Evolutionary conservation across 2,888 invertebrate genomes (phyloP), one percentile per base, ranked within the genome.

Genomic region (Melinaea marsaeus): DNA sequence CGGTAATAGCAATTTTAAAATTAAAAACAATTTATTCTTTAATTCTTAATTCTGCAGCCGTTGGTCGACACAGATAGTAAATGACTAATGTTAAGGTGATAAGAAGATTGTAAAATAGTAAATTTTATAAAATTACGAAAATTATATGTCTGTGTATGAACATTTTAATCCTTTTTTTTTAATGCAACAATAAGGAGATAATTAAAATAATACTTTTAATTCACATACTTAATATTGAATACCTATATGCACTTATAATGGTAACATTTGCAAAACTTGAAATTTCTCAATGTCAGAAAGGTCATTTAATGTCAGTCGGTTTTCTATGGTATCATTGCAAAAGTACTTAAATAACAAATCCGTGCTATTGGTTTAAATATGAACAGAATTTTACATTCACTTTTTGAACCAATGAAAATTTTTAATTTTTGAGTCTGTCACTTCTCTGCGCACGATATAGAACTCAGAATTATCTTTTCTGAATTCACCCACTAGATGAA

Each of bases 271-370:
- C 22, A 48, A n/a, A n/a, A 22, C 2, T 9, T 62, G 55, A 48
- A 47, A 33, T 57, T 62, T 68, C 72, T 71, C 77, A 79, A 78
- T 76, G 77, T 78, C 78, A 78, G 62, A 75, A 70, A 72, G 79
- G 79, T 78, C 78, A 75, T 71, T 61, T 33, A 22, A 6, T 60
- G 64, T 62, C 3, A 66, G 69, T 60, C 55, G 64, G 73, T 71
- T 75, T 60, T 70, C 63, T 13, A 47, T 61, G 62, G 37, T 46
- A 13, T 4, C 0, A 22, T 11, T n/a, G 6, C 35, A 11, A 48
- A 9, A 37, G 9, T 2, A 46, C 13, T 33, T 7, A 9, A 46
- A 22, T 5, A 34, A 4, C 45, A 42, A 22, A 35, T 35, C 55
- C 46, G n/a, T 11, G 32, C 48, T 46, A 73, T 75, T 75, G 74